These are phyloP conservation scores for Aldabrachelys gigantea DNA, from an alignment of 2,113 vertebrate species.

Conservation along the genomic window DNA sequence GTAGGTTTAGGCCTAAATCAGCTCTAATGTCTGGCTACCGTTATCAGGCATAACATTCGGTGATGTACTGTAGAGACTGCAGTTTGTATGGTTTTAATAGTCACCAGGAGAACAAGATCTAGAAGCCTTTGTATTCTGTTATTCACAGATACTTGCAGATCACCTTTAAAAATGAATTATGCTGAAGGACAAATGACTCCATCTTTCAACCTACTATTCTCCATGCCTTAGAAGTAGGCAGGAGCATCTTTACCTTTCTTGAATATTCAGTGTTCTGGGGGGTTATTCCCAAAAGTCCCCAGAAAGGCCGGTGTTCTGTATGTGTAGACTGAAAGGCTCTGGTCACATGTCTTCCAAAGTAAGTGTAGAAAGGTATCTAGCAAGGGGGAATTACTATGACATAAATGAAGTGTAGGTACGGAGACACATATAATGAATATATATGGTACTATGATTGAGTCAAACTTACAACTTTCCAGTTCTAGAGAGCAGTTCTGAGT, in stretches of 20 bases:
- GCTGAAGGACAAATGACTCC: background rate
- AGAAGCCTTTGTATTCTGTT: background rate
- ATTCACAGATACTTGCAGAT: background rate
- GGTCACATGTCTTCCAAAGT: background rate
- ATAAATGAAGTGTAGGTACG: background rate
- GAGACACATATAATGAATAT: background rate
- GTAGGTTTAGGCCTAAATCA: background rate
- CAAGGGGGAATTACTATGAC: background rate
- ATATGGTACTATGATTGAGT: background rate
- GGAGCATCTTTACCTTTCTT: background rate
- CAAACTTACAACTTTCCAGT: conserved; percentile 93
- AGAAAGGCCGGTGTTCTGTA: background rate
- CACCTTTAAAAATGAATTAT: background rate
- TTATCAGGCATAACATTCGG: background rate
- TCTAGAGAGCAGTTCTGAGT: conserved; percentile 93
- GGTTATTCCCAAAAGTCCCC: background rate
- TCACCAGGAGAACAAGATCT: background rate
- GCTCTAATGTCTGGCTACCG: background rate
- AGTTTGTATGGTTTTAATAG: background rate
- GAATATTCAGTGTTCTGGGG: background rate
- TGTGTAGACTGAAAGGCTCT: background rate
- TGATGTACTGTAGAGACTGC: background rate
- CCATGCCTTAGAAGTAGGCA: background rate
- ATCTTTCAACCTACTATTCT: background rate
- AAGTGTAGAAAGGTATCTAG: background rate